Base-by-base conservation (phyloP, 2,797 vertebrate species). In the Megaceryle alcyon region DNA sequence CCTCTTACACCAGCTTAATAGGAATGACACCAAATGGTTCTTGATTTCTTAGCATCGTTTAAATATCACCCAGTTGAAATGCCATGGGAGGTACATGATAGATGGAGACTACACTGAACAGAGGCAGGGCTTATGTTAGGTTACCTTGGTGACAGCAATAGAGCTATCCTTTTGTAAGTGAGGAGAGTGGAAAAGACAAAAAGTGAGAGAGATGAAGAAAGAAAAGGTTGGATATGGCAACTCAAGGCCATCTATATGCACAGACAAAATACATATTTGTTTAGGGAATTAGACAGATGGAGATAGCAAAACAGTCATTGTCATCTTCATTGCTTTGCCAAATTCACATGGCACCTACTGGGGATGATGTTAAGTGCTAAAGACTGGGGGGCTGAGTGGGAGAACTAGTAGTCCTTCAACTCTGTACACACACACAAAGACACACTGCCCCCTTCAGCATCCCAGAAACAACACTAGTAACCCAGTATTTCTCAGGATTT, bases 31-130 rank as follows among this genome's bases (percentile, higher is more conserved):
- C 85, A 92, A 96, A 66, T 85, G 61, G 65, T 71, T 94, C 85
- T 94, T 94, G 89, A 88, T 94, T 94, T 94, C 93, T 81, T 41
- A 86, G 60, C 76, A 61, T 91, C 7, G 6, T 81, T 97, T 96
- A 94, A 94, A 90, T 92, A 94, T 90, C 13, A 0, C 68, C 91
- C 35, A 68, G 61, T 8, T 94, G 82, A 86, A 96, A 64, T 94
- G 71, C 31, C 84, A 81, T 64, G 75, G 76, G 82, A 96, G 57
- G 41, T 37, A 57, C 57, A 78, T 54, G 87, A 90, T 60, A 63
- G 65, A 90, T 83, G 53, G 9, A n/a, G 68, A 44, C 25, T 35
- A 31, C 22, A 64, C 37, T 64, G 65, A 82, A 22, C 28, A 75
- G 73, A 84, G 44, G 53, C 68, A 26, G 3, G 44, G 65, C 64